Percentiles rank a stretch among this genome's conserved stretches.
These are phyloP conservation scores for Cyrtodaria siliqua DNA, from an alignment of 2,888 invertebrate species.

Conservation along the genomic window DNA sequence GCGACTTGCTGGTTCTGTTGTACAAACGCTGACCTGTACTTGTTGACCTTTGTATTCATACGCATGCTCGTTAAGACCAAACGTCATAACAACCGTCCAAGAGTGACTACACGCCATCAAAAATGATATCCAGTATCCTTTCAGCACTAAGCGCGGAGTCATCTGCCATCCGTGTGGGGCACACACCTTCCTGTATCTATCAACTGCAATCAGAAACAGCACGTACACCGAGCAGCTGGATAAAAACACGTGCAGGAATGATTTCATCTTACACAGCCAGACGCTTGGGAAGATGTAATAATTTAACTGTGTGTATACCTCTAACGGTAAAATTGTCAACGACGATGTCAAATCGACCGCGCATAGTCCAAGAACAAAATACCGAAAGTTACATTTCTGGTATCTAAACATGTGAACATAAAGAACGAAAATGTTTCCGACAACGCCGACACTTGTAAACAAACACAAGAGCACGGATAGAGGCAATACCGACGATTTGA, in stretches of 20 bases:
- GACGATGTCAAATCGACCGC: slow-evolving; percentile 28
- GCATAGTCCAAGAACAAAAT: slow-evolving; percentile 40
- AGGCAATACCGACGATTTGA: slow-evolving; percentile 8
- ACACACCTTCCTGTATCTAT: slow-evolving; percentile 46
- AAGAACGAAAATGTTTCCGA: slow-evolving; percentile 44
- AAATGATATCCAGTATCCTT: slow-evolving; percentile 30
- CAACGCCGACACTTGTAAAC: slow-evolving; percentile 36
- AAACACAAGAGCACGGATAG: slow-evolving; percentile 30
- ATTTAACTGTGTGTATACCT: slow-evolving; percentile 49
- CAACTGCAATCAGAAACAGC: slow-evolving; percentile 50
- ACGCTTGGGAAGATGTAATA: slow-evolving; percentile 44
- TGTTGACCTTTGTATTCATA: neutral
- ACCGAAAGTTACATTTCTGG: slow-evolving; percentile 31
- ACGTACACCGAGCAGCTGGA: slow-evolving; percentile 36
- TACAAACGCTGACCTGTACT: slow-evolving; percentile 24
- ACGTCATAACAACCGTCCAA: slow-evolving; percentile 23
- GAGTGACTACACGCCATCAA: slow-evolving; percentile 26
- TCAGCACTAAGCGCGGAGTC: slow-evolving; percentile 23
- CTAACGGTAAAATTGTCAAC: slow-evolving; percentile 28
- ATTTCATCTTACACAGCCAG: slow-evolving; percentile 37
- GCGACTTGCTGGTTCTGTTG: slow-evolving; percentile 2
- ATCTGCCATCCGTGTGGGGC: slow-evolving; percentile 35
- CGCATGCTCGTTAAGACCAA: slow-evolving; percentile 13
- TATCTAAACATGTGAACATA: slow-evolving; percentile 52
- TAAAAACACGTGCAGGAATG: slow-evolving; percentile 39